Base-by-base conservation (phyloP, 2,888 invertebrate species). In the Acronicta psi region DNA sequence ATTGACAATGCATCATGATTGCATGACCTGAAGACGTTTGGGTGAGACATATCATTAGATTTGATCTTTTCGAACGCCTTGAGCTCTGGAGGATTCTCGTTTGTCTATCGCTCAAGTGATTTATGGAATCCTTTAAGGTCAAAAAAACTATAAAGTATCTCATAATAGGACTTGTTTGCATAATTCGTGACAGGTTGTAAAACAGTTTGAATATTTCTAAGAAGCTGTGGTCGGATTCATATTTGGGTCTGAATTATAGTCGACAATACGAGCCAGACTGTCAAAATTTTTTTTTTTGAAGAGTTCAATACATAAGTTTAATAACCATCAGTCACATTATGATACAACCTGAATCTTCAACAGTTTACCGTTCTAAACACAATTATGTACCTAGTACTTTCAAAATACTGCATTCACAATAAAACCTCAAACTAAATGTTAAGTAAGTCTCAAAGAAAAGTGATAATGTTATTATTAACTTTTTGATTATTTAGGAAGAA, bases 1-100 rank as follows among this genome's bases (percentile, higher is more conserved):
- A 84, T 85, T 86, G 85, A 87, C 86, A 88, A 86, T 86, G 74
- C 78, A 80, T 82, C 73, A 81, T 75, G 73, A 69, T 86, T 80
- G 75, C 77, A 79, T 61, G 80, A 84, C 74, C 78, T 77, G 71
- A 79, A 81, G 85, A 80, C 80, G 82, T 79, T 87, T 86, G 80
- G 65, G 75, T 67, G 71, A 76, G 86, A 83, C 85, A 77, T 79
- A 80, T 82, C 69, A 89, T 91, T 89, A 88, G 54, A 87, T 87
- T 86, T 89, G 88, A 82, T 87, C 80, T 90, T 90, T 89, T 60
- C 75, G 47, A 69, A 75, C 71, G 75, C 78, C 73, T 62, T 57
- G 56, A 73, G 79, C 72, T 58, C 16, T 52, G 37, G 18, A 62
- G 67, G 53, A 74, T 70, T 75, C 71, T 77, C 40, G 23, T 79